These are phyloP conservation scores for Paedocypris sp. DNA, from an alignment of 2,113 vertebrate genomes.

Conservation along the genomic window DNA sequence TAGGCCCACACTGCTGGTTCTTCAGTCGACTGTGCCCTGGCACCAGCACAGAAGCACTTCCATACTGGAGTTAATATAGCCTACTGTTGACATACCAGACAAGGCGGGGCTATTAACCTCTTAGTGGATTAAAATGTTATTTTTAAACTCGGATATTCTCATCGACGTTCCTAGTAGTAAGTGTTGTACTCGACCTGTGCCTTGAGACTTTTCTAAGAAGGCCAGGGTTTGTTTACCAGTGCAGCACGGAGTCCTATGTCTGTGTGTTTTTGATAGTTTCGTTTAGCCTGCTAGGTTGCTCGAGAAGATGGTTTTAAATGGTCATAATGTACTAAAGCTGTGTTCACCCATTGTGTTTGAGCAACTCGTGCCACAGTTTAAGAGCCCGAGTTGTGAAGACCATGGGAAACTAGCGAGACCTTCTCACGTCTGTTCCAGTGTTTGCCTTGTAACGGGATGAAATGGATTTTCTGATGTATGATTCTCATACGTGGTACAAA, in stretches of 20 bases:
- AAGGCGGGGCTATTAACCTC: conserved; percentile 29
- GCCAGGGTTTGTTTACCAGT: background rate
- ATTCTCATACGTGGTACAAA: background rate
- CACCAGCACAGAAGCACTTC: conserved; percentile 8
- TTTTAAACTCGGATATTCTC: conserved; percentile 30
- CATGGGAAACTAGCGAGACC: background rate
- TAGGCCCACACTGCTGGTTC: conserved; percentile 17
- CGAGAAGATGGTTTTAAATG: too few relatives aligned
- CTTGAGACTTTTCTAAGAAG: background rate
- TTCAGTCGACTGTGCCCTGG: conserved; percentile 14
- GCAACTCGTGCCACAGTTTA: background rate
- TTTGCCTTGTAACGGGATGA: background rate
- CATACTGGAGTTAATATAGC: conserved; percentile 25
- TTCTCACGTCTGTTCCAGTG: background rate
- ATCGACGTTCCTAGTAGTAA: background rate
- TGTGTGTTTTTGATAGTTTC: background rate
- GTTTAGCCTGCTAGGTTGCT: too few relatives aligned
- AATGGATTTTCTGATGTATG: background rate
- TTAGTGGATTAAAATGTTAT: conserved; percentile 37
- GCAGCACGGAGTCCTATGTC: too few relatives aligned
- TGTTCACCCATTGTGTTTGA: too few relatives aligned
- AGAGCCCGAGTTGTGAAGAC: background rate
- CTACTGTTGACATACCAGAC: conserved; percentile 35
- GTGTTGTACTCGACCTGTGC: background rate
- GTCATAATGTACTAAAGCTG: too few relatives aligned